Percentiles rank a stretch among this genome's conserved stretches.
Evolutionary conservation across 1,140 invertebrate genomes (phyloP).

Genomic region (Temnothorax curvispinosus): DNA sequence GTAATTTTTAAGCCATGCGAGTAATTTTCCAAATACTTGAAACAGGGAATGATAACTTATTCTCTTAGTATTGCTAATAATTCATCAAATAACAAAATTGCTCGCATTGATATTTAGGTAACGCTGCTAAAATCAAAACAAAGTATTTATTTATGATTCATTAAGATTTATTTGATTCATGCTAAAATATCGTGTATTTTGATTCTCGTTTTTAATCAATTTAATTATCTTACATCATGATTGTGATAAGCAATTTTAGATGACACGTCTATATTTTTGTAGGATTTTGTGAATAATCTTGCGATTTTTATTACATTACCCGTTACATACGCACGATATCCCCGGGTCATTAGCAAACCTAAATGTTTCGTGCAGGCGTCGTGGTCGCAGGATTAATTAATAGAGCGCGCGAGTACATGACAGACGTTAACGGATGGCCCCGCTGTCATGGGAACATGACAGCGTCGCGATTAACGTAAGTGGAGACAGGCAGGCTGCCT

Average conservation of each 20-base stretch:
- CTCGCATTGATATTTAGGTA: not conserved
- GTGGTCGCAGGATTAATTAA: slow-evolving; percentile 37
- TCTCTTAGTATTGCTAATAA: not conserved
- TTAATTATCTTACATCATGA: not conserved
- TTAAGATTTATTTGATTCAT: not conserved
- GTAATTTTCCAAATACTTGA: not conserved
- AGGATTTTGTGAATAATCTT: slow-evolving; percentile 7
- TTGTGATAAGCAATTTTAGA: not conserved
- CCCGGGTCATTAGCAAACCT: slow-evolving; percentile 35
- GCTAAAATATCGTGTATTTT: too few relatives aligned
- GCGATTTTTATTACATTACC: not conserved
- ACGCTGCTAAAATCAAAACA: not conserved
- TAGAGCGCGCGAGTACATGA: slow-evolving; percentile 25
- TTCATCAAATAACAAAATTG: not conserved
- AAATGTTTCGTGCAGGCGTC: slow-evolving; percentile 40
- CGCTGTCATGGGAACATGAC: slow-evolving; percentile 25
- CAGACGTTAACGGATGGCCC: slow-evolving; percentile 39
- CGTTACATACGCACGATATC: not conserved
- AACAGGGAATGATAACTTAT: not conserved
- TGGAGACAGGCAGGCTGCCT: slow-evolving; percentile 8
- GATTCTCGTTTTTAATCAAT: not conserved
- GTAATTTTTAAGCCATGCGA: not conserved
- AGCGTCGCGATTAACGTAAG: slow-evolving; percentile 47
- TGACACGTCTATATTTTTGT: not conserved
- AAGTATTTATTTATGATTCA: not conserved